Evolutionary conservation across 2,113 vertebrate species (phyloP).

Genomic region (Acinonyx jubatus): DNA sequence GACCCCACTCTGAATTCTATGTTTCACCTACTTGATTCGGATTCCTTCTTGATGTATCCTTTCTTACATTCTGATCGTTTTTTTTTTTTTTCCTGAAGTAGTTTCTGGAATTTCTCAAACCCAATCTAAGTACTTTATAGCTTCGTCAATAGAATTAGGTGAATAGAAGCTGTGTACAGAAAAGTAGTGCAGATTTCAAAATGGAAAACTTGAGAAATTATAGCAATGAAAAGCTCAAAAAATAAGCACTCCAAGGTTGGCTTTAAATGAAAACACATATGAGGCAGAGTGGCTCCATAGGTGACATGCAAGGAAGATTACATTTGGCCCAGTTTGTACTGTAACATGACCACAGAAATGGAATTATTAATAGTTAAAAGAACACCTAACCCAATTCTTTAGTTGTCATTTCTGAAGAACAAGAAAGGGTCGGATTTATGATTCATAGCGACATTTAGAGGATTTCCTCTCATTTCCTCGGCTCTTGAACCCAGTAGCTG

Average conservation of each 20-base stretch:
- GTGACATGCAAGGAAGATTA: neutral
- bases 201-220: neutral
- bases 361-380: neutral
- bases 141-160: neutral
- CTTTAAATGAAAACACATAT: neutral
- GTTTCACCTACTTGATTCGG: neutral
- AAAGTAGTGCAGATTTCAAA: neutral
- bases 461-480: neutral
- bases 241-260: neutral
- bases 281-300: neutral
- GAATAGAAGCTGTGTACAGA: neutral
- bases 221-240: neutral
- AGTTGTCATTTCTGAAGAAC: neutral
- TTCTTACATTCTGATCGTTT: neutral
- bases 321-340: neutral
- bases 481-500: neutral
- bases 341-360: neutral
- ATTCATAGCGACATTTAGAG: neutral
- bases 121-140: neutral
- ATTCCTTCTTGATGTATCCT: neutral
- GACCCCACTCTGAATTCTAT: neutral
- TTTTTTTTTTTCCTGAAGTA: conserved; percentile 6
- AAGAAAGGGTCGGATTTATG: neutral
- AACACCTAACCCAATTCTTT: neutral
- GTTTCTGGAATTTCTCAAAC: conserved; percentile 5